phyloP scores from a whole-genome alignment of 1,140 invertebrate species.

The Pinna nobilis region DNA sequence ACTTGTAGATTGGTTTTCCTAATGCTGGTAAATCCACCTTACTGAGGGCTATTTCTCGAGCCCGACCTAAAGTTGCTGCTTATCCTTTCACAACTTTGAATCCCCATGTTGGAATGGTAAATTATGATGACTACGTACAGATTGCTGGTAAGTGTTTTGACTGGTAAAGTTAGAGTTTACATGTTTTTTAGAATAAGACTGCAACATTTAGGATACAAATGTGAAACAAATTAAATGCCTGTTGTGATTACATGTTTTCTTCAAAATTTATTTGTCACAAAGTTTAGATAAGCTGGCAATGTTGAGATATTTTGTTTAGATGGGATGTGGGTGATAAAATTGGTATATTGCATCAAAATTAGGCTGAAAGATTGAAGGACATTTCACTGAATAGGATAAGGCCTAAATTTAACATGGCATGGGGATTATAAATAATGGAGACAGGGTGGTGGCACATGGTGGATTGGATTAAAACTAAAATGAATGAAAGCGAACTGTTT shows the following conservation, averaged over 20 bases:
- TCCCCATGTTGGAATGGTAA: conserved; percentile 93
- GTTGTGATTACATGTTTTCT: neutral
- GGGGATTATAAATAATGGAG: too few species aligned
- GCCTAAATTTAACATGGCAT: too few species aligned
- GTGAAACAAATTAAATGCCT: neutral
- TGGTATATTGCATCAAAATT: too few species aligned
- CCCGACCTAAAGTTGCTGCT: conserved; percentile 93
- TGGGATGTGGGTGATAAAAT: too few species aligned
- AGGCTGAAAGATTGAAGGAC: too few species aligned
- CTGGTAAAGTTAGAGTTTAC: neutral
- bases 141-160: conserved; percentile 81
- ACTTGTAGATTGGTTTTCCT: conserved; percentile 89
- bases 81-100: conserved; percentile 96
- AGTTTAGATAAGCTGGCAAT: neutral
- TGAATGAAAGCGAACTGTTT: too few species aligned
- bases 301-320: neutral
- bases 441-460: too few species aligned
- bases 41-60: conserved; percentile 90
- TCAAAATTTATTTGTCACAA: neutral
- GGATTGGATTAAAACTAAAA: too few species aligned
- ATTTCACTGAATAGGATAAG: too few species aligned
- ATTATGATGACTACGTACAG: conserved; percentile 96
- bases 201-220: neutral
- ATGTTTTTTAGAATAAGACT: neutral
- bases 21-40: conserved; percentile 98